phyloP scores from a whole-genome alignment of 2,797 vertebrate species.

The Anabas testudineus region DNA sequence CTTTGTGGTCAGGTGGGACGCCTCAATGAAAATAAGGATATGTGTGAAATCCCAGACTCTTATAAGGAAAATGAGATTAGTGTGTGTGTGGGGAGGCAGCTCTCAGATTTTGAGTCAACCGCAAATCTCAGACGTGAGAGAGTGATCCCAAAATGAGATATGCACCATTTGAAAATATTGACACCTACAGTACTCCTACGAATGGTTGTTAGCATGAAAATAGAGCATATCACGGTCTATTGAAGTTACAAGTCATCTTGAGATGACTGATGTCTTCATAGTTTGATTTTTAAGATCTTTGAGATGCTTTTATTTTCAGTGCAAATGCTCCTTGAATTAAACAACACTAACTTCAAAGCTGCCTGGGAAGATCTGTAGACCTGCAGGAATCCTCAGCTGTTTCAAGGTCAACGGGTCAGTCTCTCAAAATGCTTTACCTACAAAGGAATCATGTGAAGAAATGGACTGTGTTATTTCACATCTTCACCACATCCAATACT shows the following conservation, averaged over 20 bases:
- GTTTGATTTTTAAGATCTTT: not conserved
- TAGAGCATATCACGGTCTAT: conserved; percentile 38
- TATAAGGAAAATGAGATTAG: conserved; percentile 53
- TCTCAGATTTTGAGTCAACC: conserved; percentile 51
- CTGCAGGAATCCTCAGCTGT: not conserved
- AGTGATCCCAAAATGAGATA: conserved; percentile 45
- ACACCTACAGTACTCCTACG: conserved; percentile 39
- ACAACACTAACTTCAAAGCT: not conserved
- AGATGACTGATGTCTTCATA: conserved; percentile 7
- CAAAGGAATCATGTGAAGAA: not conserved
- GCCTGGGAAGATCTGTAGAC: not conserved
- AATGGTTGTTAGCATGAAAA: conserved; percentile 43
- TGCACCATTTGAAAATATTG: conserved; percentile 36
- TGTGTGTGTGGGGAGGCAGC: conserved; percentile 32
- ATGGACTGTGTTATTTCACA: not conserved
- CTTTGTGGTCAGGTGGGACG: conserved; percentile 43
- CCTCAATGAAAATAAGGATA: conserved; percentile 44
- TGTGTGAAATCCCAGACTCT: conserved; percentile 50
- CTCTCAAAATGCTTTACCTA: too few relatives aligned
- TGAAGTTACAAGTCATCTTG: conserved; percentile 8
- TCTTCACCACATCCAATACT: not conserved
- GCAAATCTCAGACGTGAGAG: conserved; percentile 40
- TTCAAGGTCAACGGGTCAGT: not conserved
- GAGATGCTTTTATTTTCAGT: not conserved
- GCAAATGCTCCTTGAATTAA: not conserved